Percentiles rank a stretch among this genome's conserved stretches.
Evolutionary conservation across 2,888 invertebrate species (phyloP).

Genomic region (Cybosia mesomella): DNA sequence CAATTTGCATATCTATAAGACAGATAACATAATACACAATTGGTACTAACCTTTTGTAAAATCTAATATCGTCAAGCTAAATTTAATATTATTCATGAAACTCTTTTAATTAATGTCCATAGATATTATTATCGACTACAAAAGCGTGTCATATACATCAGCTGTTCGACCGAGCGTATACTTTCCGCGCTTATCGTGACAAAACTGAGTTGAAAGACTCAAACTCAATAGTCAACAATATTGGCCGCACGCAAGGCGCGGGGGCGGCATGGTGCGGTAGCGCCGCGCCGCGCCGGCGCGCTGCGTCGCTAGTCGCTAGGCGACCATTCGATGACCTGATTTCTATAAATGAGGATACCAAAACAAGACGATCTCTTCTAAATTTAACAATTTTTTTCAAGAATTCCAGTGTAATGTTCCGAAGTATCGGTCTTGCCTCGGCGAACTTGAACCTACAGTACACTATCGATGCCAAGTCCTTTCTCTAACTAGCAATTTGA

Average conservation of each 20-base stretch:
- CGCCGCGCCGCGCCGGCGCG: background rate
- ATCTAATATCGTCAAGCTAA: background rate
- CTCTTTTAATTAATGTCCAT: background rate
- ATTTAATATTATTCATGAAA: background rate
- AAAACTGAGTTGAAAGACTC: background rate
- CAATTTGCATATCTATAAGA: background rate
- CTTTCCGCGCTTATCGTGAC: background rate
- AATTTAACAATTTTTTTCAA: background rate
- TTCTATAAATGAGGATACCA: background rate
- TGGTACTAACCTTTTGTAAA: background rate
- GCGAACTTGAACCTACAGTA: background rate
- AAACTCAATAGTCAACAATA: background rate
- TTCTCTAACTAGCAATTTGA: too few relatives aligned
- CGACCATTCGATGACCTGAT: background rate
- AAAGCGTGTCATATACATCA: background rate
- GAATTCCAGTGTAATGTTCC: too few relatives aligned
- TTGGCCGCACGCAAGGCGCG: background rate
- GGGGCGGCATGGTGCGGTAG: background rate
- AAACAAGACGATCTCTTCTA: background rate
- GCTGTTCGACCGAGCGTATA: conserved; percentile 2
- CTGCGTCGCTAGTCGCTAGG: background rate
- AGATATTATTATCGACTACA: background rate
- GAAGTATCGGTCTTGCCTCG: background rate
- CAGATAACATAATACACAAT: background rate
- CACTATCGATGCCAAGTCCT: too few relatives aligned